phyloP scores from a whole-genome alignment of 2,888 invertebrate species.

The Drosophila infuscata region DNA sequence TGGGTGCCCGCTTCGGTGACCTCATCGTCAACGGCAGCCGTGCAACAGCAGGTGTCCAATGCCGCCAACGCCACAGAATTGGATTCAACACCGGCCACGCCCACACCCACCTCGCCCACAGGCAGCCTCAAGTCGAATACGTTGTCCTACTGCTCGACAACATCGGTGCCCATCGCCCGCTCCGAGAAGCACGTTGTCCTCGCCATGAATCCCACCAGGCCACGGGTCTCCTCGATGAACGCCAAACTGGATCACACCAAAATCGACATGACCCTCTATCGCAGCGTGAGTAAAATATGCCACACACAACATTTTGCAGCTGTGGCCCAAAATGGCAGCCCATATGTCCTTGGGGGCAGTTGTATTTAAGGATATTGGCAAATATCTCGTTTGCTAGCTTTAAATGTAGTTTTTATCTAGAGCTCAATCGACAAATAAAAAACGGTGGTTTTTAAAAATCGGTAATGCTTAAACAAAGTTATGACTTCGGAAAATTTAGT shows the following conservation, averaged over 20 bases:
- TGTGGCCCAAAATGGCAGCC: no score
- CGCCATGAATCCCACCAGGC: conserved; percentile 85
- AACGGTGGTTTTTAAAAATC: no score
- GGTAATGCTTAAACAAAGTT: no score
- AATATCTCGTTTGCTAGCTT: no score
- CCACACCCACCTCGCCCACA: conserved; percentile 85
- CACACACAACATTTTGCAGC: not conserved
- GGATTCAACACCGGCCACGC: conserved; percentile 85
- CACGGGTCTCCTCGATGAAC: conserved; percentile 87
- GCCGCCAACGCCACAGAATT: conserved; percentile 64
- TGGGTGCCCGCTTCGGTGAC: conserved; percentile 85
- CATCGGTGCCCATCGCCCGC: conserved; percentile 85
- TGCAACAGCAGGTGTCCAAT: conserved; percentile 77
- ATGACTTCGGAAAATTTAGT: no score
- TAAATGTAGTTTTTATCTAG: no score
- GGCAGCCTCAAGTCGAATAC: conserved; percentile 85
- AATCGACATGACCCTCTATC: conserved; percentile 87
- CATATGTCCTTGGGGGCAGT: no score
- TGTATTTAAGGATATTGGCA: no score
- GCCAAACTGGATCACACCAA: conserved; percentile 88
- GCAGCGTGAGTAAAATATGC: conserved; percentile 83
- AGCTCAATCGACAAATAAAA: no score
- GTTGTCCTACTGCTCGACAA: conserved; percentile 83
- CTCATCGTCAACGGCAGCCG: conserved; percentile 63
- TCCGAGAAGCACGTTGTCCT: conserved; percentile 87